Percentiles rank a stretch among this genome's conserved stretches.
These are phyloP conservation scores for Parnassius apollo DNA, from an alignment of 2,888 invertebrate species.

Conservation along the genomic window DNA sequence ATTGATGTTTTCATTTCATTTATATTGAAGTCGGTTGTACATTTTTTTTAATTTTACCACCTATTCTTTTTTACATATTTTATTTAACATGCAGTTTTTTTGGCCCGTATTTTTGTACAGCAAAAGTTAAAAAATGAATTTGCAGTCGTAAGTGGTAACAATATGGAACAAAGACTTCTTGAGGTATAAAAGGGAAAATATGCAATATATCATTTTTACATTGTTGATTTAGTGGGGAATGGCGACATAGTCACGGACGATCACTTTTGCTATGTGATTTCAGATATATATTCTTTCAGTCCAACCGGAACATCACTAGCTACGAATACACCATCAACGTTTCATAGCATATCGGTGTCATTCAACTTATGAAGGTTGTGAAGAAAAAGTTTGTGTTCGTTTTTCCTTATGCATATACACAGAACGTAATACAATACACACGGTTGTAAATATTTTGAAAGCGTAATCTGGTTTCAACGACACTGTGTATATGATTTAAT, in stretches of 20 bases:
- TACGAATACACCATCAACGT: slow-evolving; percentile 1
- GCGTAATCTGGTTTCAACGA: slow-evolving; percentile 9
- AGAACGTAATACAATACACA: slow-evolving; percentile 3
- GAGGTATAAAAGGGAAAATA: too few relatives aligned
- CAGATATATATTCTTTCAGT: neutral
- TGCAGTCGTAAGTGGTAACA: too few relatives aligned
- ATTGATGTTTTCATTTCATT: too few relatives aligned
- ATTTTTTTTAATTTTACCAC: too few relatives aligned
- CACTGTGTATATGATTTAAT: neutral
- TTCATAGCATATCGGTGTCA: neutral
- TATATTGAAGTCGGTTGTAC: too few relatives aligned
- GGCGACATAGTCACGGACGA: neutral
- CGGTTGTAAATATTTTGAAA: slow-evolving; percentile 17
- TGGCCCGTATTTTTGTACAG: too few relatives aligned
- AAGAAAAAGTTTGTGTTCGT: slow-evolving; percentile 2
- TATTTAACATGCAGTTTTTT: too few relatives aligned
- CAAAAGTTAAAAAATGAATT: too few relatives aligned
- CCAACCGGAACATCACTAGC: neutral
- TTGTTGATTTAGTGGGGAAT: too few relatives aligned
- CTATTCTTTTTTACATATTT: too few relatives aligned
- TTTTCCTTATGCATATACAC: slow-evolving; percentile 15
- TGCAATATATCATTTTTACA: too few relatives aligned
- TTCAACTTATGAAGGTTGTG: slow-evolving; percentile 22
- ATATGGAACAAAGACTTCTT: too few relatives aligned
- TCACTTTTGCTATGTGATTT: neutral